These are phyloP conservation scores for Pogonus chalceus DNA, from an alignment of 1,140 invertebrate genomes.

Conservation along the genomic window DNA sequence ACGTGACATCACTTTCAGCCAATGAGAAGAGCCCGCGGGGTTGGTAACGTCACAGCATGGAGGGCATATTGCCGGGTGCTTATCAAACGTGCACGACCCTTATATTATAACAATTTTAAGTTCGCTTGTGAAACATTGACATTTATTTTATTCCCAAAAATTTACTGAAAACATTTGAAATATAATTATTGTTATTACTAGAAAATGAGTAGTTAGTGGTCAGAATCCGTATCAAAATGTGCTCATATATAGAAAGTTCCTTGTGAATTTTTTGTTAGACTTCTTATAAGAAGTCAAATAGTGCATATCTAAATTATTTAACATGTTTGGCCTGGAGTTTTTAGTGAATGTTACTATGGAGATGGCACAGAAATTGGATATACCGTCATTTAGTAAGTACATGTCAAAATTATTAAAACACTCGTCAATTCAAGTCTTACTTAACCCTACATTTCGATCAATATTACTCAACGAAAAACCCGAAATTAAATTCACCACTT, in stretches of 20 bases:
- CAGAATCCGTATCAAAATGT: not conserved
- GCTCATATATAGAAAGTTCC: not conserved
- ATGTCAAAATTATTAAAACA: not conserved
- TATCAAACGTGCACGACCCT: not conserved
- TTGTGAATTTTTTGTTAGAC: not conserved
- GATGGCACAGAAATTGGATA: conserved; percentile 15
- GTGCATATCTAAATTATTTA: not conserved
- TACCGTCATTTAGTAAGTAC: conserved; percentile 13
- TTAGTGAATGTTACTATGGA: conserved; percentile 17
- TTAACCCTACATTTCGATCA: too few species aligned
- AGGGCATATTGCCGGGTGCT: not conserved
- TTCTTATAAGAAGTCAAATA: not conserved
- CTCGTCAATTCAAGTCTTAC: not conserved
- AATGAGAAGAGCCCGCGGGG: not conserved
- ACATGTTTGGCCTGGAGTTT: conserved; percentile 11
- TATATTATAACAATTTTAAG: not conserved
- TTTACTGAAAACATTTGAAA: not conserved
- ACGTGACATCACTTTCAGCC: not conserved
- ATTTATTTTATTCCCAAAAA: too few species aligned
- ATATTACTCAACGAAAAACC: too few species aligned
- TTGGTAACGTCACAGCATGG: not conserved
- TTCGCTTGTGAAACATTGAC: too few species aligned
- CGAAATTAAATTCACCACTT: too few species aligned
- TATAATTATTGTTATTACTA: not conserved
- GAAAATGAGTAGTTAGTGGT: not conserved